Evolutionary conservation across 2,113 vertebrate genomes (phyloP).

Genomic region (Hystrix cristata): DNA sequence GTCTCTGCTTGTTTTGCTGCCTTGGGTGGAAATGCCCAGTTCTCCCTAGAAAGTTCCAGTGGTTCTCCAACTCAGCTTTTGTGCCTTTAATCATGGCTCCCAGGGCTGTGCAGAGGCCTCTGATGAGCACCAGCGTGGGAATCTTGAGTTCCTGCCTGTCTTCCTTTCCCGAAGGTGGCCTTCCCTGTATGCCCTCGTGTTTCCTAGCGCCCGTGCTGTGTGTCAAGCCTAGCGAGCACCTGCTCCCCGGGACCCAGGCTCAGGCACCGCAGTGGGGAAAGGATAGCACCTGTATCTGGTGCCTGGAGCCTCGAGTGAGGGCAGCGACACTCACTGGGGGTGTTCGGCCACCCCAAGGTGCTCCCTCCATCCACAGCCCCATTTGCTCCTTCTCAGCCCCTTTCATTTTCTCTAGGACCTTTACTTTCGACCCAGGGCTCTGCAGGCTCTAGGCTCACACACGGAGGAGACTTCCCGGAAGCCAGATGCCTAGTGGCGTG

Average conservation of each 20-base stretch:
- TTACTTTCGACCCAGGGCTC: neutral
- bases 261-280: neutral
- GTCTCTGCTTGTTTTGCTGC: constrained; percentile 45
- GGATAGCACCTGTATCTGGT: neutral
- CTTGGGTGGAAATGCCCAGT: constrained; percentile 42
- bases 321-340: neutral
- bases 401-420: neutral
- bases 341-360: neutral
- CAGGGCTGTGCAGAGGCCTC: neutral
- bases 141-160: neutral
- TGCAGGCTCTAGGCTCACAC: neutral
- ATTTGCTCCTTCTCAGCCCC: neutral
- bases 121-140: neutral
- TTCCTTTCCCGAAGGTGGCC: neutral
- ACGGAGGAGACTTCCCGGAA: neutral
- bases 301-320: neutral
- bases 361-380: neutral
- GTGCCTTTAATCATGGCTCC: constrained; percentile 31
- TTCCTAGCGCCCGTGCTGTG: neutral
- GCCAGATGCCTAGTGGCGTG: neutral
- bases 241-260: neutral
- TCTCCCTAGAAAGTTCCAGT: constrained; percentile 40
- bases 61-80: constrained; percentile 13
- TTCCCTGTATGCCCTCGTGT: neutral
- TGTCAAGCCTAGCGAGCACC: neutral